A percentile compares a stretch with the other conserved stretches of the same genome.
phyloP scores from a whole-genome alignment of 2,113 vertebrate species.

The Istiophorus platypterus region DNA sequence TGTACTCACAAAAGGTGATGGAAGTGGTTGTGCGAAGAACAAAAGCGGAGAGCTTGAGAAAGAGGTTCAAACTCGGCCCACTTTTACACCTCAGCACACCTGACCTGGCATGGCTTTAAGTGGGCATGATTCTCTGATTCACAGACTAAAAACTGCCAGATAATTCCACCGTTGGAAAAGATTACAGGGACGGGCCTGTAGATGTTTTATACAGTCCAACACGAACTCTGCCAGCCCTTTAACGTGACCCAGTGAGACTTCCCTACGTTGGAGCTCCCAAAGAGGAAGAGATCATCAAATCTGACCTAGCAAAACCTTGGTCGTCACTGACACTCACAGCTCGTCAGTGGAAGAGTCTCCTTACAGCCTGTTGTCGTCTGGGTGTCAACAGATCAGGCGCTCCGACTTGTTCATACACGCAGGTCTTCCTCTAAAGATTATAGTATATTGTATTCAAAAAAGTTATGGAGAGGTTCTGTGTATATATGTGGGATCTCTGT shows the following conservation, averaged over 20 bases:
- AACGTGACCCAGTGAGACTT: no score
- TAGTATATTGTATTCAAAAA: not conserved
- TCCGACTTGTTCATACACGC: conserved; percentile 30
- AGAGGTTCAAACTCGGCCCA: no score
- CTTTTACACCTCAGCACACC: no score
- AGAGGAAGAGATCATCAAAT: not conserved
- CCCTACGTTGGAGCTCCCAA: no score
- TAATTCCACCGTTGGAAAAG: no score
- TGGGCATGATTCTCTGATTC: no score
- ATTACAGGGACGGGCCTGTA: not conserved
- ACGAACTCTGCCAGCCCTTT: not conserved
- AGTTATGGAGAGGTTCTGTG: not conserved
- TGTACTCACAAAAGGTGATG: not conserved
- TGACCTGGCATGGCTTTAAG: no score
- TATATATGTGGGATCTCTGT: not conserved
- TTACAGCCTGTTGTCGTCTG: conserved; percentile 7
- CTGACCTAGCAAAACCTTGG: not conserved
- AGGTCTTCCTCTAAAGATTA: conserved; percentile 12
- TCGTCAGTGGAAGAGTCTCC: conserved; percentile 2
- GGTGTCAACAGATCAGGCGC: not conserved
- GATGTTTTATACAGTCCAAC: not conserved
- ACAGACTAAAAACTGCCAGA: no score
- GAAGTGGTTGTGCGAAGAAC: not conserved
- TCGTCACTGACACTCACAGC: not conserved
- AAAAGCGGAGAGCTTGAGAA: not conserved